A percentile compares a stretch with the other conserved stretches of the same genome.
phyloP scores from a whole-genome alignment of 2,888 invertebrate genomes.

The Lasioglossum pauxillum region DNA sequence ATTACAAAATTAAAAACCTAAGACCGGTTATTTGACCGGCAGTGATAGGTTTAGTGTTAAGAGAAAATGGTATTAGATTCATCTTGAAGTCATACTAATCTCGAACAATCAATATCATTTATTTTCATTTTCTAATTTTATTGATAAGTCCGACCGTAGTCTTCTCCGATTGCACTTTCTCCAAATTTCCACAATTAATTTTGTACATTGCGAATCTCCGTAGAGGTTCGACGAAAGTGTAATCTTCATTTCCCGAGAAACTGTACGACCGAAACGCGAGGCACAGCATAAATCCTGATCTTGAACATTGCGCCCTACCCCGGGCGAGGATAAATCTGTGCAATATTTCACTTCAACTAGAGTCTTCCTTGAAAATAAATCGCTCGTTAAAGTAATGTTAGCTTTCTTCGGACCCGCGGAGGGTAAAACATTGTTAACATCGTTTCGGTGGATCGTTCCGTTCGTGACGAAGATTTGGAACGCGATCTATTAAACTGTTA shows the following conservation, averaged over 20 bases:
- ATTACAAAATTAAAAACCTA: too few species aligned
- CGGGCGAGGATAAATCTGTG: constrained; percentile 3
- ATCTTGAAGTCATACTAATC: neutral
- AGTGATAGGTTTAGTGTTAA: too few species aligned
- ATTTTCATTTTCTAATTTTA: neutral
- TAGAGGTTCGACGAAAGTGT: neutral
- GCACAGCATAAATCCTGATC: neutral
- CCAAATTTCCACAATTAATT: neutral
- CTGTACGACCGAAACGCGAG: neutral
- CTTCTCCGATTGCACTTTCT: neutral
- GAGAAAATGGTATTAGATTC: neutral
- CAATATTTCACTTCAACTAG: neutral
- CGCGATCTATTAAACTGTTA: neutral
- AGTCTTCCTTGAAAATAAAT: neutral
- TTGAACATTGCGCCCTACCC: neutral
- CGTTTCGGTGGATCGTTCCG: neutral
- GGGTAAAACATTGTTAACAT: neutral
- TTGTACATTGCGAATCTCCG: neutral
- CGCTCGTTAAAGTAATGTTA: constrained; percentile 6
- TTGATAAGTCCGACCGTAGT: neutral
- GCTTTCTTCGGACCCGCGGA: neutral
- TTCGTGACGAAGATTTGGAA: neutral
- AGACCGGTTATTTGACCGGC: too few species aligned
- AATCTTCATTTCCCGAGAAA: neutral
- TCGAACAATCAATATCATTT: neutral